Evolutionary conservation across 2,888 invertebrate genomes (phyloP), one percentile per base, ranked within the genome.

Genomic region (Syrista parreyssii): DNA sequence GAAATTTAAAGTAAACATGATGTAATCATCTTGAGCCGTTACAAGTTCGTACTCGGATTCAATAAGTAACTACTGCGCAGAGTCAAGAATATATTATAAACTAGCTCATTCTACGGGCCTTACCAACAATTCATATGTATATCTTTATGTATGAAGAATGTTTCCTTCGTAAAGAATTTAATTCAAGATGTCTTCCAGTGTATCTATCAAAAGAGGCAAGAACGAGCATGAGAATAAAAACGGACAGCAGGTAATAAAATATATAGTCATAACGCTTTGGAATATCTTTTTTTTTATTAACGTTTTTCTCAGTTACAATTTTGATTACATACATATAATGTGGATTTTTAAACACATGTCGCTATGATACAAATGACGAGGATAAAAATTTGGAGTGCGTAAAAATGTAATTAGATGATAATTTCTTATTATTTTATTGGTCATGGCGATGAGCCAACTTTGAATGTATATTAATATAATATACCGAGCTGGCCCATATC

Each of bases 261-360:
- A 31, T 3, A 71, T 71, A 31, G 15, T 15, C 32, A 11, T 12
- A 31, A 32, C 72, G 75, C 73, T 31, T 73, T 73, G 76, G 74
- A 69, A 31, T 68, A 75, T 78, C 78, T 77, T 79, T 88, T 88
- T 87, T 89, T 89, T 90, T 91, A 90, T 90, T 90, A 90, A 89
- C 90, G 89, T 86, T 89, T 86, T 90, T 90, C 84, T 88, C 88
- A 89, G 89, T 90, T 91, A 91, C 90, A 91, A 91, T 91, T 91
- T 91, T 90, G 90, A 90, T 90, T 90, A 90, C 89, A 89, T 91
- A 90, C 90, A 89, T 89, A 90, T 90, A 90, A 90, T 90, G 89
- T 89, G 88, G 88, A 88, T 88, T 88, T 88, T 89, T 88, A 88
- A 88, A 90, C 89, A 90, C 89, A 89, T 89, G 89, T 88, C 84